Conservation (phyloP, 2,113 vertebrate genomes). For the Naja naja region DNA sequence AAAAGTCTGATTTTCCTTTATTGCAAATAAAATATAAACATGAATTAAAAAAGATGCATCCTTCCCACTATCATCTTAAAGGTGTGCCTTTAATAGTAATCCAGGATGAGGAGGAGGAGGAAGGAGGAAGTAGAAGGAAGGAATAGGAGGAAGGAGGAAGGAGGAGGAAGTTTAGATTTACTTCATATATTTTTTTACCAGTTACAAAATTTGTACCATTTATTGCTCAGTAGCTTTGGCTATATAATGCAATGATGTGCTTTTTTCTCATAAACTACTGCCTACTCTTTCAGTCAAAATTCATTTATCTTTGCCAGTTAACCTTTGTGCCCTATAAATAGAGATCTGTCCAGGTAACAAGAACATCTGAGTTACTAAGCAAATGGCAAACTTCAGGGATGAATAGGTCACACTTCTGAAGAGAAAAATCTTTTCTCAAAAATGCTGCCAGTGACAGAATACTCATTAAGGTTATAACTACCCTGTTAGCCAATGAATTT, state of each 20-base stretch:
- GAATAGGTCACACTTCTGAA: background rate
- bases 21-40: background rate
- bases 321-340: slow-evolving; percentile 11
- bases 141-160: background rate
- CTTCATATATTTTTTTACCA: background rate
- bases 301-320: background rate
- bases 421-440: slow-evolving; percentile 14
- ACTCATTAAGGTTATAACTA: slow-evolving; percentile 33
- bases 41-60: background rate
- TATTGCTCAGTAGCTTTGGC: background rate
- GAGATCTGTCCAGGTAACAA: background rate
- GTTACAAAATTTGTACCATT: background rate
- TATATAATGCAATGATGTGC: background rate
- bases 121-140: background rate
- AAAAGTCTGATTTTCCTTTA: background rate
- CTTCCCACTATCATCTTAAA: background rate
- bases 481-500: fast-evolving
- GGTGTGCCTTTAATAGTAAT: too few relatives aligned
- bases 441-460: slow-evolving; percentile 10
- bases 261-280: background rate
- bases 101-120: too few relatives aligned
- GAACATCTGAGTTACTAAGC: background rate
- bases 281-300: background rate
- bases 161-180: background rate
- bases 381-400: background rate